Conservation (phyloP, 1,140 invertebrate species). For the Drosophila yakuba region DNA sequence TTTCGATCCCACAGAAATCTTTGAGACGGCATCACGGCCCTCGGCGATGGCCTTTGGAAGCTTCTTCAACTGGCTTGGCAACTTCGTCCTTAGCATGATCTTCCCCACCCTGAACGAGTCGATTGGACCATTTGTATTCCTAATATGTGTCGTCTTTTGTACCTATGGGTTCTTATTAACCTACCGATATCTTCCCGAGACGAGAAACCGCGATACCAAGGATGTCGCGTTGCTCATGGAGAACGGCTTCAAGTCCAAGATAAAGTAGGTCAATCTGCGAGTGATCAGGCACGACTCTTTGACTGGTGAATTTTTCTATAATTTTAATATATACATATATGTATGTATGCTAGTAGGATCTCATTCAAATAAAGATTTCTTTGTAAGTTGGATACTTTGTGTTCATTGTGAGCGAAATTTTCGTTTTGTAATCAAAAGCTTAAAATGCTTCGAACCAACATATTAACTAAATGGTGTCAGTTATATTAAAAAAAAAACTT, state of each 20-base stretch:
- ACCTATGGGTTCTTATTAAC: constrained; percentile 87
- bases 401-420: too few relatives aligned
- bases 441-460: too few relatives aligned
- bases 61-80: constrained; percentile 93
- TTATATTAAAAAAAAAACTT: too few relatives aligned
- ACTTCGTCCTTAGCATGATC: constrained; percentile 91
- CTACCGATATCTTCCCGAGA: constrained; percentile 89
- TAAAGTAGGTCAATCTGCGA: constrained; percentile 47
- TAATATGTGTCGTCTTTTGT: constrained; percentile 87
- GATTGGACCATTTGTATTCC: constrained; percentile 88
- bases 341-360: background rate
- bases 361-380: background rate
- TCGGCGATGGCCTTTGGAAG: constrained; percentile 94
- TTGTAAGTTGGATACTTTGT: too few relatives aligned
- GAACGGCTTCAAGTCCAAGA: constrained; percentile 77
- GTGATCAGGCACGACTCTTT: background rate
- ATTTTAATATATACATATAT: background rate
- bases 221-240: constrained; percentile 86
- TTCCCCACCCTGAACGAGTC: constrained; percentile 88
- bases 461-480: too few relatives aligned
- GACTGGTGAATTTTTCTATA: background rate
- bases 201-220: constrained; percentile 87
- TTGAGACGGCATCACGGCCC: constrained; percentile 91
- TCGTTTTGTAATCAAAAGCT: too few relatives aligned
- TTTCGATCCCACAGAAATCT: constrained; percentile 88